phyloP scores from a whole-genome alignment of 2,113 vertebrate genomes.

The Maccullochella peelii region DNA sequence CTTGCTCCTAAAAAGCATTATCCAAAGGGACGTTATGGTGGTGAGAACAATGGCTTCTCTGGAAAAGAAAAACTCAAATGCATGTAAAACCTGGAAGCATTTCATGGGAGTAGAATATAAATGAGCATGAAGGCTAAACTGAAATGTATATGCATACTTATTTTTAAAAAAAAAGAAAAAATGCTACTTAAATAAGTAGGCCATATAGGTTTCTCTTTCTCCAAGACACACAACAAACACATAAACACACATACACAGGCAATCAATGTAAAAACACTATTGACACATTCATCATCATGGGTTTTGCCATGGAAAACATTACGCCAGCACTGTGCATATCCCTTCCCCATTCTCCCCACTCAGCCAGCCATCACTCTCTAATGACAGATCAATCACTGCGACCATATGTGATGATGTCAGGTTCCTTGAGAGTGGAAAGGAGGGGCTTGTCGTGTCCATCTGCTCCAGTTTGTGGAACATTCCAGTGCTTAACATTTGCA shows the following conservation, averaged over 20 bases:
- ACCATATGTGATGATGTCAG: slow-evolving; percentile 82
- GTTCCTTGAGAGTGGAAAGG: slow-evolving; percentile 67
- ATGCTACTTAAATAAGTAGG: slow-evolving; percentile 1
- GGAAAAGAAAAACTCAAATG: neutral
- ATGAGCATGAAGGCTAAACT: neutral
- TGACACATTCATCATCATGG: slow-evolving; percentile 36
- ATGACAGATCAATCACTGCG: slow-evolving; percentile 75
- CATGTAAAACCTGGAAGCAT: neutral
- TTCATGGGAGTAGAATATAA: slow-evolving; percentile 10
- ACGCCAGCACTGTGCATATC: slow-evolving; percentile 25
- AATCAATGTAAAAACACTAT: slow-evolving; percentile 36
- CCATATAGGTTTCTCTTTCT: neutral
- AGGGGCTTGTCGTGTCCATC: slow-evolving; percentile 71
- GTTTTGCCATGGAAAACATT: slow-evolving; percentile 64
- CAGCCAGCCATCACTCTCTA: slow-evolving; percentile 66
- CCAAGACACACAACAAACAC: neutral
- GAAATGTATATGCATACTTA: neutral
- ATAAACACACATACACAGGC: neutral
- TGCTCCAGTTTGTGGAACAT: slow-evolving; percentile 76
- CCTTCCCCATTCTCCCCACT: slow-evolving; percentile 50
- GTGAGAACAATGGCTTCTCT: neutral
- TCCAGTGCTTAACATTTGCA: slow-evolving; percentile 80
- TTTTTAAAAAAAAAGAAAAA: neutral
- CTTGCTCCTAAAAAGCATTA: neutral
- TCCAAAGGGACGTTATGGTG: neutral